phyloP scores from a whole-genome alignment of 2,797 vertebrate genomes.

The Tangara arthus region DNA sequence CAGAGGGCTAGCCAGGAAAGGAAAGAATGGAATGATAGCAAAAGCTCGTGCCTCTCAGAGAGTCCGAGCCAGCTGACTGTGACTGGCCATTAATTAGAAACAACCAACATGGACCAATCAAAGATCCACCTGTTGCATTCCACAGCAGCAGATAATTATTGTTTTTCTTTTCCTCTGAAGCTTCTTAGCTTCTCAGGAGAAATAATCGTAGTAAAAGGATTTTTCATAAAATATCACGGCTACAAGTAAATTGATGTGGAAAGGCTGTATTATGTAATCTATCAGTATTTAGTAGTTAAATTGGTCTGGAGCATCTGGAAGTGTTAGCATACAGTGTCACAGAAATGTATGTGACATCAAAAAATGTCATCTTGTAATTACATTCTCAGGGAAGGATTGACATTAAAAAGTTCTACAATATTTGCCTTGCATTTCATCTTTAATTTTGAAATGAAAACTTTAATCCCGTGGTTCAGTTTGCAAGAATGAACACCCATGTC shows the following conservation, averaged over 20 bases:
- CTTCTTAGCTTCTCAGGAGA: background rate
- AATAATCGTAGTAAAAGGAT: background rate
- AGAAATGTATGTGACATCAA: accelerated
- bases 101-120: background rate
- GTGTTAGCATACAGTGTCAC: background rate
- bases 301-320: background rate
- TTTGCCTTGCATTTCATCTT: background rate
- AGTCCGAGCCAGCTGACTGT: background rate
- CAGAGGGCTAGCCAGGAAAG: background rate
- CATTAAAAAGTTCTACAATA: background rate
- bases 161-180: background rate
- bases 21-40: background rate
- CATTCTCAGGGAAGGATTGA: background rate
- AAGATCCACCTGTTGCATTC: background rate
- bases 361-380: background rate
- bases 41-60: background rate
- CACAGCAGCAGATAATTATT: background rate
- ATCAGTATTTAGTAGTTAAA: background rate
- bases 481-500: background rate
- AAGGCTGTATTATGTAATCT: background rate
- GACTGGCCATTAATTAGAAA: background rate
- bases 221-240: background rate
- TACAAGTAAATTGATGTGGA: background rate
- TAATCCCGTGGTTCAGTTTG: background rate
- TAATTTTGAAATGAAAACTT: background rate